Evolutionary conservation across 2,797 vertebrate species (phyloP).

Genomic region (Mastacembelus armatus): DNA sequence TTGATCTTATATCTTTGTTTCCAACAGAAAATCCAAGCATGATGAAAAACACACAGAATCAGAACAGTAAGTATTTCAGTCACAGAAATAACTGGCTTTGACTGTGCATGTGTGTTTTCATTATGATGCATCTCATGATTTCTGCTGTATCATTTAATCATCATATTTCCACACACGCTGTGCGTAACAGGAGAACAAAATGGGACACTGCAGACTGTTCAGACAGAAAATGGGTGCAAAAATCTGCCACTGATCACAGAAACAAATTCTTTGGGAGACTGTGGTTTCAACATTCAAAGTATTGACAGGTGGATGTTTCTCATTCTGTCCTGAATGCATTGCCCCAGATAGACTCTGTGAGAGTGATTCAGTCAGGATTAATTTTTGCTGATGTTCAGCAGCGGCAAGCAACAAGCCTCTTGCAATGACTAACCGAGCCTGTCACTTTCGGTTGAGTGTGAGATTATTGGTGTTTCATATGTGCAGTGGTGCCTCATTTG

Average conservation of each 20-base stretch:
- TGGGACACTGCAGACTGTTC: constrained; percentile 21
- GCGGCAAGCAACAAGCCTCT: constrained; percentile 52
- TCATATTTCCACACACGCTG: constrained; percentile 1
- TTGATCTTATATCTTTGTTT: constrained; percentile 40
- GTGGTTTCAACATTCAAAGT: constrained; percentile 33
- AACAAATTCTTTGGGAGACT: constrained; percentile 12
- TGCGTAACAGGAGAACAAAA: constrained; percentile 11
- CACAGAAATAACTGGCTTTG: not conserved
- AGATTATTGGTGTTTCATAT: constrained; percentile 76
- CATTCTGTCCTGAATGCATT: constrained; percentile 51
- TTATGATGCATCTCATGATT: constrained; percentile 1
- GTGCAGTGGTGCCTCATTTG: constrained; percentile 73
- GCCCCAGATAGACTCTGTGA: constrained; percentile 30
- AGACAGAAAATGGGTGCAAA: not conserved
- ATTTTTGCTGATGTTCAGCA: constrained; percentile 42
- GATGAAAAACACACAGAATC: constrained; percentile 87
- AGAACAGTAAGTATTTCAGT: constrained; percentile 83
- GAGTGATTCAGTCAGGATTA: constrained; percentile 63
- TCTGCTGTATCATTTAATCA: constrained; percentile 15
- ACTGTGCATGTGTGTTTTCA: constrained; percentile 5
- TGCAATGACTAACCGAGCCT: constrained; percentile 61
- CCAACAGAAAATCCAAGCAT: constrained; percentile 87
- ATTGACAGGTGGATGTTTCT: constrained; percentile 64
- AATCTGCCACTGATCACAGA: constrained; percentile 33
- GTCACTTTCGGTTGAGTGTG: constrained; percentile 64